Base-by-base conservation (phyloP, 2,113 vertebrate genomes). In the Pygoscelis antarcticus region DNA sequence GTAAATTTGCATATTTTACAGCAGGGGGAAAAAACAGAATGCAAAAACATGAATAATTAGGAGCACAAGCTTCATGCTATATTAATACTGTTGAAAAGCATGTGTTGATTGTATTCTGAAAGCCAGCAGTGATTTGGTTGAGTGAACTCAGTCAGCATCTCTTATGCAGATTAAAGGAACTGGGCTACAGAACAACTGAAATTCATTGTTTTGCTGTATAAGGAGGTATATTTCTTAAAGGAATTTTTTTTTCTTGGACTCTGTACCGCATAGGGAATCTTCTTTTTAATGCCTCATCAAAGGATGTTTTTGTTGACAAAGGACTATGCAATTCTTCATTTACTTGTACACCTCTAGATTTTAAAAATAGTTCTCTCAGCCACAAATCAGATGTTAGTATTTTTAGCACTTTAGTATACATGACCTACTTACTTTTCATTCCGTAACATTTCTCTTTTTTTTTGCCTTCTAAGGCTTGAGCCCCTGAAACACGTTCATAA, bases 1-100 rank as follows among this genome's bases (percentile, higher is more conserved):
- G 90, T 96, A 83, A 90, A 98, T 97, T 98, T 98, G 94, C 85
- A 97, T 98, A 97, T 98, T 98, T 96, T 96, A 84, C 96, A 97
- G 84, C 86, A 97, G 95, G 78, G 94, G 96, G 96, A 97, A 93
- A 86, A 97, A 97, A 96, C 79, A 95, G 95, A 97, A 96, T 97
- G 94, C 95, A 97, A 95, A 93, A 97, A 97, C 90, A 97, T 92
- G 84, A 97, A 96, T 97, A 96, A 96, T 95, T 97, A 95, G 96
- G 94, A 96, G 96, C 95, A 95, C 93, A 95, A 95, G 95, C 96
- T 96, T 97, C 92, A 96, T 97, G 93, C 95, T 97, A 92, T 97
- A 97, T 97, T 98, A 97, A 96, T 97, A 97, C 94, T 96, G 77
- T 96, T 97, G 92, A 97, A 97, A 95, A 97, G 93, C 92, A 96